These are phyloP conservation scores for Spea bombifrons DNA, from an alignment of 2,113 vertebrate genomes.

Conservation along the genomic window DNA sequence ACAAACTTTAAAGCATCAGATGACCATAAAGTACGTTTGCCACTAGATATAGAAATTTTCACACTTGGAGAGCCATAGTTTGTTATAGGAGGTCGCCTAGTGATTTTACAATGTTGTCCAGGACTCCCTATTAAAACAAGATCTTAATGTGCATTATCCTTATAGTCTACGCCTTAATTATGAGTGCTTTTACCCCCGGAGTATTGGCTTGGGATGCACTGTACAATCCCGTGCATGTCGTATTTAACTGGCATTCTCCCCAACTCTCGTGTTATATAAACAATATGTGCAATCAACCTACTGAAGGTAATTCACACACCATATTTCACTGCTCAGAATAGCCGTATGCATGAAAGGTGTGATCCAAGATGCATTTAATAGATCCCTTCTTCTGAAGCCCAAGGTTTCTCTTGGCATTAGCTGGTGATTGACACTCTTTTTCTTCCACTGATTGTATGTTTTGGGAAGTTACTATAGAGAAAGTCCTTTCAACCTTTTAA, in stretches of 20 bases:
- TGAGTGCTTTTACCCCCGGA: background rate
- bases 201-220: background rate
- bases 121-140: background rate
- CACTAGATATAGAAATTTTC: too few relatives aligned
- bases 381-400: background rate
- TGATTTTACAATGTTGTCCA: background rate
- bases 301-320: constrained; percentile 4
- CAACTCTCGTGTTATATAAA: background rate
- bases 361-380: background rate
- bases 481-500: too few relatives aligned
- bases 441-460: too few relatives aligned
- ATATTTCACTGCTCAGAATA: background rate
- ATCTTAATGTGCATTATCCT: background rate
- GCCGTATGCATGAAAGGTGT: background rate
- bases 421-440: too few relatives aligned
- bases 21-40: too few relatives aligned
- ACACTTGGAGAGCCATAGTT: too few relatives aligned
- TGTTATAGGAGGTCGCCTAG: background rate
- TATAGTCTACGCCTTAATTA: background rate
- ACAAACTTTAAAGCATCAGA: too few relatives aligned
- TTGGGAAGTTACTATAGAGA: too few relatives aligned
- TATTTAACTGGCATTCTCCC: background rate
- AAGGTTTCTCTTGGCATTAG: too few relatives aligned
- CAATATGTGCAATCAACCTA: background rate
- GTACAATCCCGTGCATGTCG: background rate